These are phyloP conservation scores for Cebus imitator DNA, from an alignment of 2,113 vertebrate genomes.

Conservation along the genomic window DNA sequence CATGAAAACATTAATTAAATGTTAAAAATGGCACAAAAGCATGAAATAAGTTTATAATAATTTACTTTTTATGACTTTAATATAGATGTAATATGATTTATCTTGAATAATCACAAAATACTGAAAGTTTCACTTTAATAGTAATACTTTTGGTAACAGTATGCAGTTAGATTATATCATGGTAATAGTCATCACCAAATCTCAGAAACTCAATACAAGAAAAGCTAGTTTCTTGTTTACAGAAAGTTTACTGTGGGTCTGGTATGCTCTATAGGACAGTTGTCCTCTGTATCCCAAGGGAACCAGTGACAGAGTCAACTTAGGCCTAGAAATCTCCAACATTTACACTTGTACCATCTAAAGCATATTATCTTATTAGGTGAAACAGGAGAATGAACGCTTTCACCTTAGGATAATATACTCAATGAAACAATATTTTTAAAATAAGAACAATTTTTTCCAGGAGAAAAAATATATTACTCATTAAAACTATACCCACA, in stretches of 20 bases:
- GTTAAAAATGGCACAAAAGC: background rate
- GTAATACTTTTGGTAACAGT: background rate
- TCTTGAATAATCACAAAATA: background rate
- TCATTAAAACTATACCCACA: background rate
- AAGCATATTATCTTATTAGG: background rate
- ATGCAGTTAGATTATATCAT: background rate
- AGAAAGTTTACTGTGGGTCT: background rate
- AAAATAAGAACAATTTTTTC: background rate
- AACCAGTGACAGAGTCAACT: background rate
- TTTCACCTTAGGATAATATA: background rate
- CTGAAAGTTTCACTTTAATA: background rate
- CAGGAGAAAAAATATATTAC: background rate
- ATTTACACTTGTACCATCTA: background rate
- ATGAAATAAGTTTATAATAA: background rate
- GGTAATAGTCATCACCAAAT: background rate
- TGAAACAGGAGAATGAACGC: background rate
- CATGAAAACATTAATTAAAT: background rate
- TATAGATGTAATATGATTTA: background rate
- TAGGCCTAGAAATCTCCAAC: background rate
- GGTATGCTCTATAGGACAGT: background rate
- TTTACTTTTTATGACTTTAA: background rate
- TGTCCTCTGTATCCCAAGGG: background rate
- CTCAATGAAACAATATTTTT: background rate
- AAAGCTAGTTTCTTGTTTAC: background rate
- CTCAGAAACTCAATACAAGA: background rate